Evolutionary conservation across 1,140 invertebrate species (phyloP).

Genomic region (Ridgeia piscesae): DNA sequence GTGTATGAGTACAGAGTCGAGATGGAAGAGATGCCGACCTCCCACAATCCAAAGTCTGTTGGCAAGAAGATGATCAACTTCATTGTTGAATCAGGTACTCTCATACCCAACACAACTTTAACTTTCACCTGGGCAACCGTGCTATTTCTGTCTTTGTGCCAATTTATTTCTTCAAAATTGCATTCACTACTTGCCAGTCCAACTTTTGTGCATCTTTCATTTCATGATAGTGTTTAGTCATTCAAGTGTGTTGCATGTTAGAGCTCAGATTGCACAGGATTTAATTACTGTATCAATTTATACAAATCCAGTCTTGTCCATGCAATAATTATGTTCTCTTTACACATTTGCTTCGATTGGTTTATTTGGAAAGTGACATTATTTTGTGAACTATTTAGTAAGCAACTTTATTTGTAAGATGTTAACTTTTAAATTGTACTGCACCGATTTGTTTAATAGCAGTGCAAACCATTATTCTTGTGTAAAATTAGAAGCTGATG

Average conservation of each 20-base stretch:
- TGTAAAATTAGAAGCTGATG: background rate
- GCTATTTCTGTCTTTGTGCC: too few species aligned
- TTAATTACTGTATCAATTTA: too few species aligned
- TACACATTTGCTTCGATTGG: background rate
- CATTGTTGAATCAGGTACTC: constrained; percentile 14
- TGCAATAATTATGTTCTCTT: background rate
- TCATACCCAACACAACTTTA: too few species aligned
- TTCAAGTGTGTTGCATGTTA: too few species aligned
- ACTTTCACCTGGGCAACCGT: too few species aligned
- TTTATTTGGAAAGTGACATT: background rate
- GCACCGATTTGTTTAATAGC: background rate
- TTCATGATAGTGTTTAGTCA: too few species aligned
- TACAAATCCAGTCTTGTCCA: background rate
- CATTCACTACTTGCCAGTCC: too few species aligned
- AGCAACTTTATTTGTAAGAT: background rate
- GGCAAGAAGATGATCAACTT: constrained; percentile 21
- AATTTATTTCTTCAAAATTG: too few species aligned
- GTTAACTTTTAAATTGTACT: background rate
- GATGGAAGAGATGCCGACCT: constrained; percentile 12
- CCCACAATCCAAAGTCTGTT: constrained; percentile 10
- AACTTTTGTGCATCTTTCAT: too few species aligned
- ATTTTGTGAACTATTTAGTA: background rate
- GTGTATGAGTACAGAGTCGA: constrained; percentile 23
- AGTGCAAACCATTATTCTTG: background rate
- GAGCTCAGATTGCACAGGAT: too few species aligned